Conservation (phyloP, 2,797 vertebrate species). For the Phaenicophaeus curvirostris region DNA sequence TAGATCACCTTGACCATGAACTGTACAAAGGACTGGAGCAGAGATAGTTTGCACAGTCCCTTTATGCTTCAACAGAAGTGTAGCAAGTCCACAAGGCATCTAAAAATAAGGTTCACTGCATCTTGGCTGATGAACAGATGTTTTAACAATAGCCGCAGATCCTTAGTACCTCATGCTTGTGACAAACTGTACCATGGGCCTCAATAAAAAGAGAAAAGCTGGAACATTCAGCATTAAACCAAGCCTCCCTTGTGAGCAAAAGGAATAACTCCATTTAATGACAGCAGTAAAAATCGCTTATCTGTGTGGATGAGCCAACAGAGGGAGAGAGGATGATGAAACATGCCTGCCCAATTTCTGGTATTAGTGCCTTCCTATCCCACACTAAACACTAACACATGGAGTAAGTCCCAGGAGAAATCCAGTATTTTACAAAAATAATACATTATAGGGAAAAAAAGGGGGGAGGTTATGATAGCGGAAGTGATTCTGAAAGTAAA, state of each 20-base stretch:
- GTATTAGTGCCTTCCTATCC: background rate
- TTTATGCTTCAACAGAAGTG: background rate
- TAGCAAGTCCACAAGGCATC: background rate
- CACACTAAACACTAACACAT: background rate
- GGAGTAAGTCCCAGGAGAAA: background rate
- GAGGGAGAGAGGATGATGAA: background rate
- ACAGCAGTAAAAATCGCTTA: background rate
- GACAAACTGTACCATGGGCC: background rate
- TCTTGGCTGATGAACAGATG: background rate
- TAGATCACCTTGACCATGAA: background rate
- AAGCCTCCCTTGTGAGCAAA: background rate
- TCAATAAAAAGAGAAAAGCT: background rate
- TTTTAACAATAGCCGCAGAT: background rate
- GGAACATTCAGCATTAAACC: constrained; percentile 3
- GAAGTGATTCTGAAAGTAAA: background rate
- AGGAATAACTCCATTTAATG: background rate
- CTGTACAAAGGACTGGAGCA: background rate
- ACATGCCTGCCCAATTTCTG: background rate
- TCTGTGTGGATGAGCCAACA: background rate
- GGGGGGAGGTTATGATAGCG: rapidly evolving
- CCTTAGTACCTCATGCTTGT: background rate
- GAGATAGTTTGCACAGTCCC: background rate
- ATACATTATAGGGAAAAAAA: background rate
- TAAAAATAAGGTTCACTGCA: background rate
- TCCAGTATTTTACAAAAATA: background rate